Evolutionary conservation across 2,888 invertebrate genomes (phyloP), one percentile per base, ranked within the genome.

Genomic region (Rhamnusium bicolor): DNA sequence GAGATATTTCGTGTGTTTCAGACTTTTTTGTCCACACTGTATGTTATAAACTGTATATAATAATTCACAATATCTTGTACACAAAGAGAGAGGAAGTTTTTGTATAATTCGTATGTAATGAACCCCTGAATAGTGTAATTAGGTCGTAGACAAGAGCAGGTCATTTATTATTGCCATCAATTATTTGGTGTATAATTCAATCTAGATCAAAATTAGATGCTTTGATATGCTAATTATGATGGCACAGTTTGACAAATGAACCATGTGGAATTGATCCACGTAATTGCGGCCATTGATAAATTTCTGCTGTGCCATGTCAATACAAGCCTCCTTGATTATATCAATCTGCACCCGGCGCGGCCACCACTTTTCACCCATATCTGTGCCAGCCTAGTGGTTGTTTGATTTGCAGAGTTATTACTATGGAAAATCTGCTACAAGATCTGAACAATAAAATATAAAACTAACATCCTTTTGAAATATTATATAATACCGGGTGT

Each of bases 181-280:
- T 84, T 84, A 83, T 79, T 72, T 73, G 73, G 74, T 74, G 76
- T 79, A 79, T 83, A 81, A 83, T 83, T 84, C 83, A 82, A 83
- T 82, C 81, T 72, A 77, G 79, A 80, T 79, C 77, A 76, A 74
- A 81, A 80, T 81, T 81, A 81, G 80, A 79, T 72, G 81, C 82
- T 84, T 84, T 84, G 84, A 83, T 84, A 84, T 84, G 84, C 81
- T 84, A 84, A 83, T 84, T 83, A 83, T 77, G 71, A 73, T 46
- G 69, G 71, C 71, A 61, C 72, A 72, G 79, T 83, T 78, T 80
- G 82, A 80, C 79, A 80, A 81, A 81, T 80, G 77, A 80, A 79
- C 71, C 77, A 74, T 63, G 69, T 60, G 68, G 65, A 72, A 75
- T 75, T 73, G 75, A 73, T 72, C 75, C 62, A 19, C 53, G 70